A percentile compares a stretch with the other conserved stretches of the same genome.
phyloP scores from a whole-genome alignment of 2,113 vertebrate genomes.

The Aegotheles bennettii region DNA sequence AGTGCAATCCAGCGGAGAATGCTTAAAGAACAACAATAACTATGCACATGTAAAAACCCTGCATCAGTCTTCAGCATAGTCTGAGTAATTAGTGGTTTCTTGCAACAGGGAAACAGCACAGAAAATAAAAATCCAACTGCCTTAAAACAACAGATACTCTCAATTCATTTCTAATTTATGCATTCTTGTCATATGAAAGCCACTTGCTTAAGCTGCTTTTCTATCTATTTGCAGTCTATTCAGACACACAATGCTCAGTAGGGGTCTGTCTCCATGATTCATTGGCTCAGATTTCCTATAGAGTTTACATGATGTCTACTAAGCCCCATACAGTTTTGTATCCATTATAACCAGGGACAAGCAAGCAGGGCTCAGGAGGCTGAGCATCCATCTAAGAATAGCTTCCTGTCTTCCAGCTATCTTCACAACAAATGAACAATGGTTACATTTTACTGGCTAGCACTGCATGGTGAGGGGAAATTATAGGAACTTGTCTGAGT shows the following conservation, averaged over 20 bases:
- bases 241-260: conserved; percentile 75
- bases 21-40: neutral
- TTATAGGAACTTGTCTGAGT: conserved; percentile 69
- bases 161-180: conserved; percentile 69
- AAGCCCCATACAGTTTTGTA: conserved; percentile 79
- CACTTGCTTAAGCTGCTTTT: conserved; percentile 72
- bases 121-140: conserved; percentile 16
- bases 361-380: conserved; percentile 71
- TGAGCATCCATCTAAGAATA: conserved; percentile 73
- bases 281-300: conserved; percentile 78
- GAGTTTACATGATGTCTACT: conserved; percentile 79
- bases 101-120: neutral
- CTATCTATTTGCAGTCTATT: conserved; percentile 77
- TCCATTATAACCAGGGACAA: conserved; percentile 77
- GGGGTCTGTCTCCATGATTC: conserved; percentile 77
- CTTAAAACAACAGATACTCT: conserved; percentile 64
- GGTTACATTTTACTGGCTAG: conserved; percentile 65
- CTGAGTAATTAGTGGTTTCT: conserved; percentile 36
- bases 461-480: conserved; percentile 59
- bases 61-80: neutral
- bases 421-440: conserved; percentile 73
- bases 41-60: neutral
- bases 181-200: conserved; percentile 69
- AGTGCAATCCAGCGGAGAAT: neutral
- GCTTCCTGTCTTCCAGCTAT: conserved; percentile 65